Base-by-base conservation (phyloP, 1,140 invertebrate genomes). In the Magallana ariakensis region DNA sequence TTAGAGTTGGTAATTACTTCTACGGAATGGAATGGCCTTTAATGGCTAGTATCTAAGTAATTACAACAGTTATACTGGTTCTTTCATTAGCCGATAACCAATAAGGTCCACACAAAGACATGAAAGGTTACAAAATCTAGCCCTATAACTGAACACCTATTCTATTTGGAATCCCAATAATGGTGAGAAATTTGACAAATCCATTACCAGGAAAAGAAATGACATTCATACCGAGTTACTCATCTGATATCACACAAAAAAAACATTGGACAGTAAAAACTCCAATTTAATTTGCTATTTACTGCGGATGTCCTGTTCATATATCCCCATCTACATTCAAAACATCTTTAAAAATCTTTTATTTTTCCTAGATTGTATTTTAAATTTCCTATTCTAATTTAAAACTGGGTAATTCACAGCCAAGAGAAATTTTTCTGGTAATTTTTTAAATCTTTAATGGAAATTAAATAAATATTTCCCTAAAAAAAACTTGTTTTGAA, bases 101-200 rank as follows among this genome's bases (percentile, higher is more conserved):
- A 75, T 75, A 75, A 75, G 19, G 22, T 75, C 66, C 22, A 75
- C 66, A 75, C 66, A 75, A 26, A 11, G 66, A 75, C 66, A 26
- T 75, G 66, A 75, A 75, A 75, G 66, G 66, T 75, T 75, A 75
- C 26, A 75, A 11, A 75, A 75, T 75, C 11, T 46, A 33, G 66
- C 66, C 22, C 58, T 11, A 11, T 75, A 75, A 75, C 26, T 75
- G 66, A 15, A 75, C 33, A 75, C 66, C 66, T 26, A 11, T 46
- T 26, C 66, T 26, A 26, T 75, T 46, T 46, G 33, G 22, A 75
- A 75, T 75, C 66, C 66, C 22, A 19, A 75, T 75, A 75, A 75
- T 75, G 66, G 66, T 9, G 66, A 22, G 58, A 22, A 75, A 75
- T 75, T 33, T 75, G 66, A 75, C 66, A 75, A 75, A 75, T 75